Conservation (phyloP, 2,113 vertebrate species). For the Muntiacus reevesi region DNA sequence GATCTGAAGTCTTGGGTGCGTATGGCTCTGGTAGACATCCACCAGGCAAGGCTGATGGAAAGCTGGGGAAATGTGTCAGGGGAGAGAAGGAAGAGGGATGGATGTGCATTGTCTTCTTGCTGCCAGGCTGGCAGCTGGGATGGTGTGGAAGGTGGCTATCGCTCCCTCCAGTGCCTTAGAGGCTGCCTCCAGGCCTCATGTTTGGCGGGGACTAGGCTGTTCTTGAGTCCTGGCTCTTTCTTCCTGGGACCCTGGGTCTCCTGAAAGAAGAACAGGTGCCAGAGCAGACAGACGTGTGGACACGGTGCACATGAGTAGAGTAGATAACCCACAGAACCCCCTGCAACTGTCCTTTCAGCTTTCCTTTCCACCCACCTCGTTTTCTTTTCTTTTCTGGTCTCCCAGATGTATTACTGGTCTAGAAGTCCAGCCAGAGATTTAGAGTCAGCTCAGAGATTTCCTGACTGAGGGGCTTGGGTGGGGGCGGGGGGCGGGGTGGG, state of each 20-base stretch:
- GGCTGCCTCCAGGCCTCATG: not conserved
- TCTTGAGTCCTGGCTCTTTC: not conserved
- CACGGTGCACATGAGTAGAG: rapidly evolving
- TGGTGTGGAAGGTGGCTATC: not conserved
- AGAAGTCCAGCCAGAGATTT: not conserved
- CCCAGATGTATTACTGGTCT: not conserved
- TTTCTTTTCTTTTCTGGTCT: not conserved
- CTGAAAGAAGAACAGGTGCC: not conserved
- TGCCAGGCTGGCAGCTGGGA: not conserved
- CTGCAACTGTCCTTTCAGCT: not conserved
- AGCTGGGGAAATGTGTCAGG: not conserved
- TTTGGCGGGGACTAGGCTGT: not conserved
- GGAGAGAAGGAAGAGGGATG: too few species aligned
- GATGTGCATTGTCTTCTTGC: not conserved
- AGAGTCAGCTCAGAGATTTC: not conserved
- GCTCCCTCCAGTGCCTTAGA: rapidly evolving
- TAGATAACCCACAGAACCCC: not conserved
- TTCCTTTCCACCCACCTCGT: rapidly evolving
- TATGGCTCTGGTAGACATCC: not conserved
- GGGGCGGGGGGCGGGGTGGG: not conserved
- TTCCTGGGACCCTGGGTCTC: not conserved
- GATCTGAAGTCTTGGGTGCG: not conserved
- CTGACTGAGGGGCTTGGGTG: not conserved
- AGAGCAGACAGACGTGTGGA: not conserved
- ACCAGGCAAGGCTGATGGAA: not conserved